Evolutionary conservation across 2,888 invertebrate species (phyloP), one percentile per base, ranked within the genome.

Genomic region (Drosophila picticornis): DNA sequence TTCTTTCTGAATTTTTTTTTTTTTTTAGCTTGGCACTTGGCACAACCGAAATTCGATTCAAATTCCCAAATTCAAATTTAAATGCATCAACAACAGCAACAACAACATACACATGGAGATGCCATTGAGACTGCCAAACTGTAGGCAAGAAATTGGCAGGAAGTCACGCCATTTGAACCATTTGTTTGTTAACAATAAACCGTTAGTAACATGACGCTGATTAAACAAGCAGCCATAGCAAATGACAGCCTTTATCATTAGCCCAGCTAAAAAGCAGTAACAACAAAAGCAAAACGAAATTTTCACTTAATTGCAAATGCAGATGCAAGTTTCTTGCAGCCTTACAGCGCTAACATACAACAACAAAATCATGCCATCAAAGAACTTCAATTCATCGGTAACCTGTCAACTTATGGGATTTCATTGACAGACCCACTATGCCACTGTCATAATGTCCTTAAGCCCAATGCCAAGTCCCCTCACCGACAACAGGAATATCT

Each of bases 81-180:
- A 87, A 88, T 90, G 71, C 90, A 76, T 73, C 83, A 68, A 19
- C 72, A 61, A 38, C 67, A 55, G 34, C 55, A 66, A 55, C 53
- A 55, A 31, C 70, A 61, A 68, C 40, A 53, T 25, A 55, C 69
- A 71, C 62, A 65, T 60, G 60, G 66, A 72, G 73, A 73, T 73
- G 73, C 55, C 55, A 52, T 13, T 56, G 59, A 60, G 66, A 38
- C 48, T 48, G 58, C 52, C 53, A 71, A 67, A 72, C 46, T 62
- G 68, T 72, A 72, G 77, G 32, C 19, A 62, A 69, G 80, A 77
- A 84, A 84, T 86, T 81, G 87, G 69, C 84, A 89, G 89, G 89
- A 88, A 88, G 90, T 88, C 87, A 88, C 90, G 87, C 87, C 87
- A 88, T 80, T 84, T 84, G 88, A 76, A 85, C 90, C 88, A 88